Evolutionary conservation across 2,113 vertebrate species (phyloP).

Genomic region (Semnornis frantzii): DNA sequence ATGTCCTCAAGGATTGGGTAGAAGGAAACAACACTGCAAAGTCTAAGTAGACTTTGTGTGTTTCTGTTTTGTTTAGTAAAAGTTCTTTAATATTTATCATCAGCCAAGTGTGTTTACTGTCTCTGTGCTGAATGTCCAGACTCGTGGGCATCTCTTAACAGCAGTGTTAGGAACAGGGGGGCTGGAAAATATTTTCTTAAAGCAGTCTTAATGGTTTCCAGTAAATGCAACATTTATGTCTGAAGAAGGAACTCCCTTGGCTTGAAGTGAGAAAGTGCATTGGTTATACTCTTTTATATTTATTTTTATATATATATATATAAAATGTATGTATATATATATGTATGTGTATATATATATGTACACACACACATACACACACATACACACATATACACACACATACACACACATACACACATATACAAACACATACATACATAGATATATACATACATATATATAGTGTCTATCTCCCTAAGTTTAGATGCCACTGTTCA

Average conservation of each 20-base stretch:
- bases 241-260: neutral
- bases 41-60: neutral
- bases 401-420: no score
- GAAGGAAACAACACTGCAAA: neutral
- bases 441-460: neutral
- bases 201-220: neutral
- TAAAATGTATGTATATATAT: neutral
- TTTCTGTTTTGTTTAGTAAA: neutral
- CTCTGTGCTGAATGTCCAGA: neutral
- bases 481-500: neutral
- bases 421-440: no score
- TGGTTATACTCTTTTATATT: neutral
- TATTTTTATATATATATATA: neutral
- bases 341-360: no score
- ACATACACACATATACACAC: no score
- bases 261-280: neutral
- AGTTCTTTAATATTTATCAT: neutral
- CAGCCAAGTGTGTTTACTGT: neutral
- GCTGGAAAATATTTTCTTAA: neutral
- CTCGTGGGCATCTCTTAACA: neutral
- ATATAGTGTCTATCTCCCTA: accelerated
- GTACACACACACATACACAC: no score
- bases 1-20: neutral
- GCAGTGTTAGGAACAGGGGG: neutral
- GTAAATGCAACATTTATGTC: neutral